A percentile compares a stretch with the other conserved stretches of the same genome.
Conservation (phyloP, 2,797 vertebrate species). For the Ptychadena robeensis region DNA sequence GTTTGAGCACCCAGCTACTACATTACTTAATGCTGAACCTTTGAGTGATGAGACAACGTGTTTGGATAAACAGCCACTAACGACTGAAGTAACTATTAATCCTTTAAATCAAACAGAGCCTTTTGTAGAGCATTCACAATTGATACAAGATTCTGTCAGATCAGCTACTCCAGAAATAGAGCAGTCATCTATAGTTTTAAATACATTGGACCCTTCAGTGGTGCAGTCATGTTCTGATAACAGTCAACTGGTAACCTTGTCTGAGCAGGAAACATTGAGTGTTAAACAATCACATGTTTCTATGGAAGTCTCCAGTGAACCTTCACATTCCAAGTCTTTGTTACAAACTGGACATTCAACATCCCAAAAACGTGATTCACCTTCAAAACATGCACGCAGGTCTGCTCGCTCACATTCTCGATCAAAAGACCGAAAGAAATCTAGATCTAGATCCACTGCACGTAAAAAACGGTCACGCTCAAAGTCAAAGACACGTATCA, state of each 20-base stretch:
- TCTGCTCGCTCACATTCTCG: constrained; percentile 48
- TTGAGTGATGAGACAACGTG: neutral
- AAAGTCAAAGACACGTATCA: constrained; percentile 14
- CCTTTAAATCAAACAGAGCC: neutral
- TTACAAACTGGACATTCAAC: neutral
- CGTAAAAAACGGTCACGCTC: constrained; percentile 48
- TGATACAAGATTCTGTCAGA: neutral
- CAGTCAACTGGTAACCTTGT: neutral
- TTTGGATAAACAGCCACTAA: neutral
- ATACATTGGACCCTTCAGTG: neutral
- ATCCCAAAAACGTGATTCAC: neutral
- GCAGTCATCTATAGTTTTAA: neutral
- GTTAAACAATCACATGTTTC: neutral
- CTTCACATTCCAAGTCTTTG: neutral
- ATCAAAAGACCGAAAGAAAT: constrained; percentile 61
- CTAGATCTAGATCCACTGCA: constrained; percentile 49
- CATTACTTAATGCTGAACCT: neutral
- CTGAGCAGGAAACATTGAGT: neutral
- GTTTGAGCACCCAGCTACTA: neutral
- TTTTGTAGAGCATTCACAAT: neutral
- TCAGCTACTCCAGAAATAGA: neutral
- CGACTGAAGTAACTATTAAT: neutral
- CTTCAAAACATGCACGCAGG: constrained; percentile 23
- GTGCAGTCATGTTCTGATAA: neutral
- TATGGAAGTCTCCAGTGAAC: neutral